A percentile compares a stretch with the other conserved stretches of the same genome.
Conservation (phyloP, 2,113 vertebrate genomes). For the Campylomormyrus numenius region DNA sequence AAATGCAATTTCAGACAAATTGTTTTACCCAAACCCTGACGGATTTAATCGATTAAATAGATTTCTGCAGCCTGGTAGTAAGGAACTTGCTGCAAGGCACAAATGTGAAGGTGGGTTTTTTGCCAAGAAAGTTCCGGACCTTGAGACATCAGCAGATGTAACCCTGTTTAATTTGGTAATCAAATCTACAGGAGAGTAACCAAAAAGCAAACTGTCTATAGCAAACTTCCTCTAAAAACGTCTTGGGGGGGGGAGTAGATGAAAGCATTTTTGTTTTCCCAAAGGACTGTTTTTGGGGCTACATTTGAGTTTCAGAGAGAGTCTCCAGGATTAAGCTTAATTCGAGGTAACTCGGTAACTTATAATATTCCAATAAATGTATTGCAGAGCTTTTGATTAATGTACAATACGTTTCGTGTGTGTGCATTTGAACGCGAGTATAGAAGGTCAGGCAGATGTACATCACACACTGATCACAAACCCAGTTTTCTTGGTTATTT, state of each 20-base stretch:
- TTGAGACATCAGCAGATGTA: neutral
- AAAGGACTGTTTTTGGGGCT: conserved; percentile 14
- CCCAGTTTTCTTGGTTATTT: conserved; percentile 26
- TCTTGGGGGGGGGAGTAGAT: neutral
- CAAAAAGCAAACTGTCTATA: neutral
- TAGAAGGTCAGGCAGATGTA: neutral
- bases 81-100: no score
- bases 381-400: neutral
- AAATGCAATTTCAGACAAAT: neutral
- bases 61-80: neutral
- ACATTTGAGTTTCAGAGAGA: neutral
- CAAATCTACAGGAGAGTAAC: neutral
- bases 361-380: conserved; percentile 12
- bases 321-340: neutral
- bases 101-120: neutral
- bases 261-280: conserved; percentile 8
- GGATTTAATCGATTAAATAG: neutral
- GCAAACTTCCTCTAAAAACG: neutral
- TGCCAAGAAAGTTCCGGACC: conserved; percentile 14
- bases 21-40: neutral
- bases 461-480: neutral
- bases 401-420: neutral
- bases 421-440: neutral
- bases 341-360: conserved; percentile 9
- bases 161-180: conserved; percentile 12